Base-by-base conservation (phyloP, 2,113 vertebrate genomes). In the Ahaetulla prasina region DNA sequence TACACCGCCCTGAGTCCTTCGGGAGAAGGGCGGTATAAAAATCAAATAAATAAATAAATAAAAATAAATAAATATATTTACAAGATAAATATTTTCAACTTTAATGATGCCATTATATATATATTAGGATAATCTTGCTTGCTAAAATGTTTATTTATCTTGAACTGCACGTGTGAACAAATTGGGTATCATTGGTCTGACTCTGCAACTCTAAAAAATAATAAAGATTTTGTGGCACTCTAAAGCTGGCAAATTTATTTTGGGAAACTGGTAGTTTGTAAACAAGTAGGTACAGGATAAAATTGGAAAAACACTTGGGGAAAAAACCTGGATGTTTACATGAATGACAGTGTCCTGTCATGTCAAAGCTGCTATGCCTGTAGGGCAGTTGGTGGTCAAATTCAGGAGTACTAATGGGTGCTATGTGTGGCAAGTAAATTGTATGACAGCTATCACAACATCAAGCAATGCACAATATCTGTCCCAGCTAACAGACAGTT, bases 221-320 rank as follows among this genome's bases (percentile, higher is more conserved):
- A 50, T 49, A 87, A 87, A 86, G 25, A 5, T 16, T 50, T 87
- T 87, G 47, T 50, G 27, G 45, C 85, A 87, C 85, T 30, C 18
- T 50, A 30, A 87, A 49, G 4, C 35, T 80, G 74, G 74, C 74
- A 80, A 43, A 80, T 22, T 80, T 80, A 18, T 80, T 39, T 80
- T 80, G 74, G 74, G 3, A 80, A 35, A 91, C 45, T 94, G 87
- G 9, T 22, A 50, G 1, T 93, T 68, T 57, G 89, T 84, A 18
- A 8, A 89, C 39, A 23, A 23, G 57, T 89, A 94, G 87, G 85
- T 86, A 93, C 80, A 93, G 95, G 91, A 86, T 87, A n/a, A 87
- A 89, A 54, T 25, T 54, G 20, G n/a, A 49, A 95, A 93, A 93
- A 86, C 52, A 93, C 27, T 87, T 95, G 54, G 85, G 93, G 94